These are phyloP conservation scores for Priocnemis perturbator DNA, from an alignment of 2,888 invertebrate species.

Conservation along the genomic window DNA sequence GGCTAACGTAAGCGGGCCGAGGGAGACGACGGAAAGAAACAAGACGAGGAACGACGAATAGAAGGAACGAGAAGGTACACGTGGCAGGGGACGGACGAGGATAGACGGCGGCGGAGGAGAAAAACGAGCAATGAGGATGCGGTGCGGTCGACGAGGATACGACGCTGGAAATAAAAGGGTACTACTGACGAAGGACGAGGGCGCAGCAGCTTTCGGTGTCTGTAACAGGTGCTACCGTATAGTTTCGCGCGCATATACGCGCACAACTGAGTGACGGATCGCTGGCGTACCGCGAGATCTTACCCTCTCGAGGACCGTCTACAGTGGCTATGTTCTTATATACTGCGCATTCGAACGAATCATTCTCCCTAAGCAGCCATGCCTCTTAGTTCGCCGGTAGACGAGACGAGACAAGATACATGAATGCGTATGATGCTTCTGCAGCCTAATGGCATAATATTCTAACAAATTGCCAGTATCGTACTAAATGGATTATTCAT, in stretches of 20 bases:
- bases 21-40: conserved; percentile 17
- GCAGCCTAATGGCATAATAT: no score
- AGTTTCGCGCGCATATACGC: conserved; percentile 24
- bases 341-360: not conserved
- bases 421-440: no score
- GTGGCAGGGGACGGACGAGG: not conserved
- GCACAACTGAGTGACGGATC: conserved; percentile 34
- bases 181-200: conserved; percentile 24
- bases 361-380: not conserved
- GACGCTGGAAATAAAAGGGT: conserved; percentile 37
- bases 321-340: not conserved
- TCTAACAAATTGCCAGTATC: no score
- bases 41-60: not conserved
- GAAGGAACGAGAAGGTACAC: not conserved
- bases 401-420: no score
- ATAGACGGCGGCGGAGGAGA: conserved; percentile 7
- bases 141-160: conserved; percentile 14
- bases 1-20: conserved; percentile 36
- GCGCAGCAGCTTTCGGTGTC: conserved; percentile 29
- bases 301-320: not conserved
- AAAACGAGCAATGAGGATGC: conserved; percentile 27
- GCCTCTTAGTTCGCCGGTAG: not conserved
- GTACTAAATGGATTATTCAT: no score
- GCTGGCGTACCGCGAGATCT: conserved; percentile 20
- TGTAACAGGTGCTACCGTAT: conserved; percentile 41